Base-by-base conservation (phyloP, 2,888 invertebrate species). In the Rhagonycha lutea region DNA sequence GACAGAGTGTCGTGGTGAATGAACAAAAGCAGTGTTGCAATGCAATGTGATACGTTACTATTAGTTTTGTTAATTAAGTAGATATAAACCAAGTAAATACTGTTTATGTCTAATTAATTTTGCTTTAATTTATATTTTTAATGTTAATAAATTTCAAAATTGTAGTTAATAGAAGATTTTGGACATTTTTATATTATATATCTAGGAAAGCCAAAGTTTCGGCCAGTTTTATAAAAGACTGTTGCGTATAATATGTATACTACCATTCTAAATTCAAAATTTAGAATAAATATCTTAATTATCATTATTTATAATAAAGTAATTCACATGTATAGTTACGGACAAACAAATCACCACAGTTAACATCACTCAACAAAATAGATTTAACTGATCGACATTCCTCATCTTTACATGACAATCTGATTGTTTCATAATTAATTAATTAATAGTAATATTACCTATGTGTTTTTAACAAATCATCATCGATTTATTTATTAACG, bases 141-240 rank as follows among this genome's bases (percentile, higher is more conserved):
- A 83, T 84, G 84, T 85, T 85, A 81, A 83, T 80, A 82, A 81
- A 82, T 82, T 84, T 84, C 81, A 81, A 85, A 86, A 85, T 85
- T 84, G 85, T 86, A 87, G 86, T 83, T 81, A 80, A 82, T 82
- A 84, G 80, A 81, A 83, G 83, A 85, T 87, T 83, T 87, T 86
- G 86, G 87, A 87, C 86, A 84, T 85, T 86, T 87, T 87, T 87
- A 85, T 86, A 86, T 83, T 84, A 85, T 83, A 83, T 84, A 85
- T 85, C 81, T 83, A 85, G 83, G 63, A 65, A 86, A 86, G 87
- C 88, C 88, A 90, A 90, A 89, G 90, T 90, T 91, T 91, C 89
- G 92, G 91, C 91, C 91, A 90, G 90, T 89, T 90, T 90, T 90
- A 88, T 81, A 90, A 87, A 91, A 92, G 91, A 92, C 91, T 92